Base-by-base conservation (phyloP, 2,888 invertebrate species). In the Willowsia nigromaculata region DNA sequence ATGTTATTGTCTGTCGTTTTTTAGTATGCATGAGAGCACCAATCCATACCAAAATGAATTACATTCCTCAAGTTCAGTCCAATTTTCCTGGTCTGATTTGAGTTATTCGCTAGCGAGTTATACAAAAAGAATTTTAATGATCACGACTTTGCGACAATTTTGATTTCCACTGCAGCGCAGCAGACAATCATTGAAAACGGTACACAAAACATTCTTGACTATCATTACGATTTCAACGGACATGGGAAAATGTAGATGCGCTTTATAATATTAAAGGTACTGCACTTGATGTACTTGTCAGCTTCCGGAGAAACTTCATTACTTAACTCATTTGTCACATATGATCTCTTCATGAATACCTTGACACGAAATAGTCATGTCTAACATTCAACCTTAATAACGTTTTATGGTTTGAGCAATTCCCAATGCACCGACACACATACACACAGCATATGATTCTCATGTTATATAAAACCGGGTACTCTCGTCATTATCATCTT, bases 131-230 rank as follows among this genome's bases (percentile, higher is more conserved):
- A 43, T 82, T 82, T 82, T 82, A 82, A 82, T 82, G 62, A 62
- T 82, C 82, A 82, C 62, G 82, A 78, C 78, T 53, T 15, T 81
- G 62, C 22, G 82, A 81, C 81, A 81, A 59, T 81, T 82, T 62
- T 27, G n/a, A 78, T 78, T 78, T 33, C 18, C 53, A 78, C 50
- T 78, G 50, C 65, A 65, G 15, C 5, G 56, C 15, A 6, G 5
- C 4, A 22, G 50, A 56, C 4, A 56, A 37, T 3, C 7, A 9
- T 13, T 50, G 50, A 13, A 15, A 50, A 50, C 62, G 15, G n/a
- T 18, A 30, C 30, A n/a, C 50, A 25, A 50, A 50, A 30, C 13
- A 37, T 43, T 13, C 40, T 18, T 18, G 18, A 71, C 18, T 7
- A 22, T 2, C 40, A 71, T 37, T 65, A 37, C 30, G 2, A 50